A percentile compares a stretch with the other conserved stretches of the same genome.
Evolutionary conservation across 2,113 vertebrate species (phyloP).

Genomic region (Myodes glareolus): DNA sequence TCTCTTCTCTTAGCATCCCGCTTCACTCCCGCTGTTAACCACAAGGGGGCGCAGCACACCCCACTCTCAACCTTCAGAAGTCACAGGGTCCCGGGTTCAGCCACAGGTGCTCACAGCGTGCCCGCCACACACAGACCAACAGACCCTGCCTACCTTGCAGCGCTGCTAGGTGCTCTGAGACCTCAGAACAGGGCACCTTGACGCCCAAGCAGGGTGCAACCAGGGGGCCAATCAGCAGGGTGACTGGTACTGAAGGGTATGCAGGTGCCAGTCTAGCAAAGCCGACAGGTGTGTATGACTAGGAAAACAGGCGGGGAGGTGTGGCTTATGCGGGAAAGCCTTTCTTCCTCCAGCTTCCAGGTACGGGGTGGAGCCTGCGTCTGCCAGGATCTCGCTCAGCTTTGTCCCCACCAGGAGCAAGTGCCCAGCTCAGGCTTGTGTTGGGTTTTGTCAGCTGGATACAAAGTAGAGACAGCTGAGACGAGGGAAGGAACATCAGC

Average conservation of each 20-base stretch:
- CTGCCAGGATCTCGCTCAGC: accelerated
- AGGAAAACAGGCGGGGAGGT: not conserved
- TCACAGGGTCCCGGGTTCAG: not conserved
- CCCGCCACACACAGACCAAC: accelerated
- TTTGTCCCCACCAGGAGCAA: not conserved
- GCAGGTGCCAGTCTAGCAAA: not conserved
- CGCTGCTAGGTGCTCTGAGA: accelerated
- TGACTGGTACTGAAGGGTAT: not conserved
- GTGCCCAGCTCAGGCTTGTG: too few relatives aligned
- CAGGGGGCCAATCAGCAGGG: not conserved
- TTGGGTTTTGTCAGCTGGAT: not conserved
- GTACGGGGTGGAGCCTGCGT: not conserved
- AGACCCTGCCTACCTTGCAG: not conserved
- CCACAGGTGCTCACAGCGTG: accelerated
- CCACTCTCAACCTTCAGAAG: not conserved
- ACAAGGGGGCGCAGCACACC: too few relatives aligned
- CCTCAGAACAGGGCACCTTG: not conserved
- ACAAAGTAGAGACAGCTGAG: not conserved
- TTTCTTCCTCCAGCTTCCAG: not conserved
- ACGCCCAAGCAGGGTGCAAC: not conserved
- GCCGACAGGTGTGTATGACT: not conserved
- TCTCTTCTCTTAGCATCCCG: not conserved
- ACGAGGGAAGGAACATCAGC: not conserved
- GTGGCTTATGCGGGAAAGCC: accelerated
- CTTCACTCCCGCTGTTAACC: not conserved